A percentile compares a stretch with the other conserved stretches of the same genome.
These are phyloP conservation scores for Pangasius macronema DNA, from an alignment of 2,797 vertebrate genomes.

Conservation along the genomic window DNA sequence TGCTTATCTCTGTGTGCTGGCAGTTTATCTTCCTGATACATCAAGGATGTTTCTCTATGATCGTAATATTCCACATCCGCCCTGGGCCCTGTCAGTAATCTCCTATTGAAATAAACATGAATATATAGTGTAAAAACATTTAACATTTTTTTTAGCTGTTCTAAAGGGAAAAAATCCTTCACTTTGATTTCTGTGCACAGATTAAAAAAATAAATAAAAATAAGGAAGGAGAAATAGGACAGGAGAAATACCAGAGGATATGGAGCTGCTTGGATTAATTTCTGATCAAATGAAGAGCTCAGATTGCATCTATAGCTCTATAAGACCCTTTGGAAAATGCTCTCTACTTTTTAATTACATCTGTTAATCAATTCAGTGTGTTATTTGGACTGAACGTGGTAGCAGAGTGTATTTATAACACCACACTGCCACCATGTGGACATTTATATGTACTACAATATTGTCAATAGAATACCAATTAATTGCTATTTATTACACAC, in stretches of 20 bases:
- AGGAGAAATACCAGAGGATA: not conserved
- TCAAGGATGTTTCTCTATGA: constrained; percentile 26
- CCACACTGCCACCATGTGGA: constrained; percentile 55
- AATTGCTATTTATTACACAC: not conserved
- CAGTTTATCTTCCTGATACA: not conserved
- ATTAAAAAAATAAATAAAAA: not conserved
- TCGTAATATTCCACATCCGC: not conserved
- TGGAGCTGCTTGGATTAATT: not conserved
- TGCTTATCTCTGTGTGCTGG: constrained; percentile 12
- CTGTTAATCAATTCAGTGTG: not conserved
- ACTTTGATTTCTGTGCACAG: not conserved
- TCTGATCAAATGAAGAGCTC: not conserved
- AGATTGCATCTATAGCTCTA: not conserved
- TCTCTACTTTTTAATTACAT: not conserved
- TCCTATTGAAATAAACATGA: not conserved
- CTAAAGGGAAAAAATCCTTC: not conserved
- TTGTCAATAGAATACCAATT: not conserved
- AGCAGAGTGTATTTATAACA: not conserved
- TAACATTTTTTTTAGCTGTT: not conserved
- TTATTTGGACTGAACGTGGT: not conserved
- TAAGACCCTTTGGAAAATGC: not conserved
- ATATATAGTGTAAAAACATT: not conserved
- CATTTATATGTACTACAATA: accelerated
- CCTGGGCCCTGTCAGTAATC: constrained; percentile 2
- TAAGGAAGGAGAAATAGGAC: not conserved